A percentile compares a stretch with the other conserved stretches of the same genome.
These are phyloP conservation scores for Patella caerulea DNA, from an alignment of 2,888 invertebrate genomes.

Conservation along the genomic window DNA sequence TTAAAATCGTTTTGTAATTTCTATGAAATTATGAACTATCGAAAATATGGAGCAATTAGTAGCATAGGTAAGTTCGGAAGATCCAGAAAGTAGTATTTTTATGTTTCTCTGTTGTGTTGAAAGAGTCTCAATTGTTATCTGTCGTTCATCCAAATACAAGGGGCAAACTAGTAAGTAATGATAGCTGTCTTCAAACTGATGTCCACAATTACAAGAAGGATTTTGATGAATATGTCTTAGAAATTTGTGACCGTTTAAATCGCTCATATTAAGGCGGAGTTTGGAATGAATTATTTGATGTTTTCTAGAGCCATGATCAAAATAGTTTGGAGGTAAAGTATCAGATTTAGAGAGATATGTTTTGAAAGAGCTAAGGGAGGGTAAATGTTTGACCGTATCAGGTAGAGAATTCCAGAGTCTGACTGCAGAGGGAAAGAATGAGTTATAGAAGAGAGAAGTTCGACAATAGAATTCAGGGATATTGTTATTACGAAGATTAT, in stretches of 20 bases:
- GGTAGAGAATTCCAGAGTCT: slow-evolving; percentile 4
- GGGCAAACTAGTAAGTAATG: too few species aligned
- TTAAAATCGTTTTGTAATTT: too few species aligned
- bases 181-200: background rate
- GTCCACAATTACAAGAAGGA: background rate
- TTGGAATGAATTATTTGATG: background rate
- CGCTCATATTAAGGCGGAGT: background rate
- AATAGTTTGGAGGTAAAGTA: background rate
- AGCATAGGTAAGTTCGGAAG: too few species aligned
- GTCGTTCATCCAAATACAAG: background rate
- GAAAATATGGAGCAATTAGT: too few species aligned
- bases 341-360: background rate
- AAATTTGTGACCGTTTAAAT: background rate
- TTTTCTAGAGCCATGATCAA: background rate
- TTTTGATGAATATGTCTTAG: background rate
- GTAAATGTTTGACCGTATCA: background rate
- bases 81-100: too few species aligned
- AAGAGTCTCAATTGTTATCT: too few species aligned
- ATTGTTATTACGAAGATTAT: background rate
- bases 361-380: background rate
- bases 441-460: background rate
- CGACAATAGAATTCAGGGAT: background rate
- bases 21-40: too few species aligned
- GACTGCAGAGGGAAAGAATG: background rate
- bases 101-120: too few species aligned